Evolutionary conservation across 2,113 vertebrate genomes (phyloP).

Genomic region (Corythornis madagascariensis): DNA sequence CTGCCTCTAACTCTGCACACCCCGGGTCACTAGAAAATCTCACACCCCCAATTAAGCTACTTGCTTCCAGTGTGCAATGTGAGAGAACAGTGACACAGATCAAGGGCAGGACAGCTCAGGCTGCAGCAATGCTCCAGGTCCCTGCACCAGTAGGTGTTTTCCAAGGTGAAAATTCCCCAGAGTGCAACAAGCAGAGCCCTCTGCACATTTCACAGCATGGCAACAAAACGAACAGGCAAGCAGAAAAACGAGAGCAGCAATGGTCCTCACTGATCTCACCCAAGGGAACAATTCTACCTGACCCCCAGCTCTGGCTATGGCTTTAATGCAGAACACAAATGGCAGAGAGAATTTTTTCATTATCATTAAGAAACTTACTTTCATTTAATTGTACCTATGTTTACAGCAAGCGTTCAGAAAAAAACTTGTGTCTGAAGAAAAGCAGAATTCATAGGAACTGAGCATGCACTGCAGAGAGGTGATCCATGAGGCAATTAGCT

Average conservation of each 20-base stretch:
- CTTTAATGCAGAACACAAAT: background rate
- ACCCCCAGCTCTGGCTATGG: background rate
- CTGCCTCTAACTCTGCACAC: background rate
- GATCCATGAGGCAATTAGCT: background rate
- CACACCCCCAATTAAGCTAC: background rate
- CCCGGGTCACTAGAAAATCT: background rate
- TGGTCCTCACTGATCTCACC: background rate
- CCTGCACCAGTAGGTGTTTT: background rate
- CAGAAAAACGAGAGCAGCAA: background rate
- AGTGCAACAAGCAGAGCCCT: background rate
- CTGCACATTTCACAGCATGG: background rate
- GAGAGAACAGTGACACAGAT: background rate
- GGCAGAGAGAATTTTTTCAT: background rate
- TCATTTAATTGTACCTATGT: background rate
- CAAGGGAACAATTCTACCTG: background rate
- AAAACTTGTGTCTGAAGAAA: background rate
- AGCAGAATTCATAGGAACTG: background rate
- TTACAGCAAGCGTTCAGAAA: background rate
- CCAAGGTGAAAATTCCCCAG: background rate
- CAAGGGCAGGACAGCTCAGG: background rate
- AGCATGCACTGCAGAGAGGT: background rate
- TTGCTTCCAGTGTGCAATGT: background rate
- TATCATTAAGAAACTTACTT: background rate
- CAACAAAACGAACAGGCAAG: background rate
- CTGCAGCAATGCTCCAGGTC: background rate